A percentile compares a stretch with the other conserved stretches of the same genome.
phyloP scores from a whole-genome alignment of 2,888 invertebrate genomes.

The Scaptomyza flava region DNA sequence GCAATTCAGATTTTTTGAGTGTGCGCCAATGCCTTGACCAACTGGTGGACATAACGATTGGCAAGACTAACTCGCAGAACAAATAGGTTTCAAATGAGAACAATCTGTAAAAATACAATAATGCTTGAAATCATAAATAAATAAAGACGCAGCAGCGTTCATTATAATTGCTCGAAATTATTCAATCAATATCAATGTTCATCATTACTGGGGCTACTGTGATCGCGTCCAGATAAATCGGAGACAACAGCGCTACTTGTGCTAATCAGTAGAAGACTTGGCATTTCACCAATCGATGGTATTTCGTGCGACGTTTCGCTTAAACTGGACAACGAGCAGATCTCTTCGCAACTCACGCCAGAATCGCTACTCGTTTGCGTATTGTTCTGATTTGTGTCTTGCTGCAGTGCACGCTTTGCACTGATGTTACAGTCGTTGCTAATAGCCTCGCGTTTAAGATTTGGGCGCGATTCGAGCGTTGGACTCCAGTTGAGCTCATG shows the following conservation, averaged over 20 bases:
- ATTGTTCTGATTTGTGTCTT: slow-evolving; percentile 11
- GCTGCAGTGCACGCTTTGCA: slow-evolving; percentile 28
- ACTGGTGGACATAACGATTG: slow-evolving; percentile 25
- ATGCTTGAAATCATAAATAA: background rate
- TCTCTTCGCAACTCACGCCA: slow-evolving; percentile 45
- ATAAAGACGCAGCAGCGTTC: background rate
- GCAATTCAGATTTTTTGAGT: slow-evolving; percentile 6
- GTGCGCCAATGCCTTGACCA: slow-evolving; percentile 38
- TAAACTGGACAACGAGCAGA: slow-evolving; percentile 38
- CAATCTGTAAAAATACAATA: background rate
- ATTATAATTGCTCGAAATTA: background rate
- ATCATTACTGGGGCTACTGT: background rate
- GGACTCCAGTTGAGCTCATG: slow-evolving; percentile 75
- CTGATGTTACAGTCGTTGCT: background rate
- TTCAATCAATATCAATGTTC: background rate
- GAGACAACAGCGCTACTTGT: slow-evolving; percentile 68
- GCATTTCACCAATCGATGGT: slow-evolving; percentile 54
- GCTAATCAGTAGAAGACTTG: slow-evolving; percentile 59
- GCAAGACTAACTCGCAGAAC: background rate
- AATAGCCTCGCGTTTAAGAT: slow-evolving; percentile 6
- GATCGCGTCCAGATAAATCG: slow-evolving; percentile 24
- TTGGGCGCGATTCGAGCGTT: background rate
- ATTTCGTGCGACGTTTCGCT: slow-evolving; percentile 10
- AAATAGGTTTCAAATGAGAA: background rate
- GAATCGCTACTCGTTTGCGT: slow-evolving; percentile 42